Evolutionary conservation across 1,140 invertebrate species (phyloP).

Genomic region (Pseudomyrmex dendroicus): DNA sequence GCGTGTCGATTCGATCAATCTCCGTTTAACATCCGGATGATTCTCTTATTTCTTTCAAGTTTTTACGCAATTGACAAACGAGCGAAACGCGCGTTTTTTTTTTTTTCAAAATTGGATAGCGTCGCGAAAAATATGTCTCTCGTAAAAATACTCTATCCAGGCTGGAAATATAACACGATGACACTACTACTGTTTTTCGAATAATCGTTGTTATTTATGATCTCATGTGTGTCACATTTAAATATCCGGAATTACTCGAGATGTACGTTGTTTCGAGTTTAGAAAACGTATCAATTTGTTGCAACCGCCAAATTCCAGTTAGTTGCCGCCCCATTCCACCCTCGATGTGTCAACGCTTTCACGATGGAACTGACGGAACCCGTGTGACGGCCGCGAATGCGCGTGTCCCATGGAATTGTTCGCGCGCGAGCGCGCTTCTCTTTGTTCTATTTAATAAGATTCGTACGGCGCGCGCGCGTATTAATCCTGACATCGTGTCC

Average conservation of each 20-base stretch:
- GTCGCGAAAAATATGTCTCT: neutral
- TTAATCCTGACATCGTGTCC: slow-evolving; percentile 49
- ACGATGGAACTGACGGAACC: slow-evolving; percentile 33
- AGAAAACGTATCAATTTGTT: neutral
- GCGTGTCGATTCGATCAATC: slow-evolving; percentile 23
- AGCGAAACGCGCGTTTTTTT: neutral
- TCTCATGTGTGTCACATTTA: too few species aligned
- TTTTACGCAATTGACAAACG: slow-evolving; percentile 10
- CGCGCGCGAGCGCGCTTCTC: slow-evolving; percentile 33
- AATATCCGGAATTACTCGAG: neutral
- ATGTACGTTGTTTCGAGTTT: neutral
- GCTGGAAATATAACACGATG: neutral
- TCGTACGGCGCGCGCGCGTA: neutral
- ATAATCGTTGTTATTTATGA: neutral
- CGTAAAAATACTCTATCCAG: neutral
- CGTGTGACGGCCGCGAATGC: neutral
- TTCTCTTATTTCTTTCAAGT: slow-evolving; percentile 10
- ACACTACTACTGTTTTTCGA: neutral
- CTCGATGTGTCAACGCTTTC: neutral
- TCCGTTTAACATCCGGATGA: slow-evolving; percentile 19
- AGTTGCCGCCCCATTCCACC: neutral
- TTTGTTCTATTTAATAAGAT: slow-evolving; percentile 53
- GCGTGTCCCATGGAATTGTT: neutral
- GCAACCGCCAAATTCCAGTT: neutral
- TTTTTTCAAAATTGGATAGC: neutral